Conservation (phyloP, 2,797 vertebrate genomes). For the Carapus acus region DNA sequence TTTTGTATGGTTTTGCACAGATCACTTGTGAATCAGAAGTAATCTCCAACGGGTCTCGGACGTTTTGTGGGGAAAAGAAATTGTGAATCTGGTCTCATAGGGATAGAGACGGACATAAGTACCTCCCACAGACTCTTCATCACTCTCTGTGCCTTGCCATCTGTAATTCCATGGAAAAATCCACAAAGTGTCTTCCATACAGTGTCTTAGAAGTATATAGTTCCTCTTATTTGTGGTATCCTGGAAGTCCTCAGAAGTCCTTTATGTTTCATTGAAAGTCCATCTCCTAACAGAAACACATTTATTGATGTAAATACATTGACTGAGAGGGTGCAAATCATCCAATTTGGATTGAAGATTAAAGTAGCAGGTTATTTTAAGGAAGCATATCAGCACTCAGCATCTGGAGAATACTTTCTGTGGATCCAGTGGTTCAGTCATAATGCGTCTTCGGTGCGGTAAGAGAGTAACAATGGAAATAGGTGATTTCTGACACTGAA, state of each 20-base stretch:
- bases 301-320: constrained; percentile 5
- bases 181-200: constrained; percentile 3
- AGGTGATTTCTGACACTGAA: constrained; percentile 48
- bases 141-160: constrained; percentile 11
- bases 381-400: constrained; percentile 31
- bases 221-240: not conserved
- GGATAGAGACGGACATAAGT: not conserved
- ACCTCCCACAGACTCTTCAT: constrained; percentile 3
- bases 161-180: constrained; percentile 6
- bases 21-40: too few species aligned
- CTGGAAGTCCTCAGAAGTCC: not conserved
- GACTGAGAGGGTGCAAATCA: not conserved
- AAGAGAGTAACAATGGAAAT: constrained; percentile 38
- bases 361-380: constrained; percentile 38
- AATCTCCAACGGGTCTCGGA: too few species aligned
- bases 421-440: constrained; percentile 16
- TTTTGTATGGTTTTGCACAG: too few species aligned
- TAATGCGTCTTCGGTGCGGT: constrained; percentile 28
- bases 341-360: constrained; percentile 31
- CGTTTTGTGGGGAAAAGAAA: too few species aligned
- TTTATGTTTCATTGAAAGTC: constrained; percentile 6
- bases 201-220: constrained; percentile 1
- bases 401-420: constrained; percentile 34
- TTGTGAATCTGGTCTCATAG: not conserved
- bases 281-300: not conserved